phyloP scores from a whole-genome alignment of 2,113 vertebrate genomes.

The Myrmecophaga tridactyla region DNA sequence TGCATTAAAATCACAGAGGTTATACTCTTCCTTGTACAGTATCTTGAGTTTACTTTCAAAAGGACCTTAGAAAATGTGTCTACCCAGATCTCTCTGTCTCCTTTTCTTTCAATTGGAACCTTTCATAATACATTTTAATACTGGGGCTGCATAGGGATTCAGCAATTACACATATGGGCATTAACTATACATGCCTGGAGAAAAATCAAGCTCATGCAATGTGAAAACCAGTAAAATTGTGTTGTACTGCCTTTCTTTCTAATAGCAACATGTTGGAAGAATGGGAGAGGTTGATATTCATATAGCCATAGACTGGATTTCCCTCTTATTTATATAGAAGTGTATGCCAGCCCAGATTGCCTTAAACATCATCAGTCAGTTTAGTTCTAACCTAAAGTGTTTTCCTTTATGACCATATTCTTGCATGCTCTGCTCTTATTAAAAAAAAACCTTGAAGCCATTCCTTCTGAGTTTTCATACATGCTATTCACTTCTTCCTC shows the following conservation, averaged over 20 bases:
- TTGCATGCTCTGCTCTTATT: neutral
- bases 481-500: neutral
- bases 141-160: neutral
- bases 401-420: neutral
- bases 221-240: neutral
- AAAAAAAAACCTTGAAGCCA: neutral
- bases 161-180: neutral
- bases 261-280: neutral
- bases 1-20: neutral
- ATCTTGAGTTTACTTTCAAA: neutral
- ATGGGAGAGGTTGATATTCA: neutral
- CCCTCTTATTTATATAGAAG: neutral
- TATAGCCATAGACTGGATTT: neutral
- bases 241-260: neutral
- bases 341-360: neutral
- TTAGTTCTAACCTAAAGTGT: neutral
- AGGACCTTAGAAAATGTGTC: neutral
- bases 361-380: neutral
- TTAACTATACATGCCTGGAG: slow-evolving; percentile 41
- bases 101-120: neutral
- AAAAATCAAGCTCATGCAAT: neutral
- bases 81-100: neutral
- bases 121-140: slow-evolving; percentile 40
- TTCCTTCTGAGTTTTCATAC: neutral
- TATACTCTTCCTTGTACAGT: neutral